Base-by-base conservation (phyloP, 2,888 invertebrate genomes). In the Himalopsyche tibetana region DNA sequence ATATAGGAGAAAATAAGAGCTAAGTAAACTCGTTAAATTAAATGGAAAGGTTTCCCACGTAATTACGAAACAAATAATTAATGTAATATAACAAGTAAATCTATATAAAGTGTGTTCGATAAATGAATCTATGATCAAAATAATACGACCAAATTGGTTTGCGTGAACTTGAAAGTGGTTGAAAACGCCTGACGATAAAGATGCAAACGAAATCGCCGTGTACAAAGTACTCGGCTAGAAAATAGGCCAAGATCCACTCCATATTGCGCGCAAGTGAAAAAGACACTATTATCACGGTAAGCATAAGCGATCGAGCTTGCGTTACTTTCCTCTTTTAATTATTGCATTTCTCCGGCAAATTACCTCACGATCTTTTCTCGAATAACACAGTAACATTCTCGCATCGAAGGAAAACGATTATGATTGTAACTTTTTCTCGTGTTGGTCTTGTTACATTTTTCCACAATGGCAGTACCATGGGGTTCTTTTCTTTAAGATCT, bases 271-370 rank as follows among this genome's bases (percentile, higher is more conserved):
- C 74, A 74, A 74, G 74, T 74, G 74, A 74, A 74, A 74, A 74
- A 74, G 36, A 36, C 74, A 74, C 12, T 74, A 63, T 63, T 63
- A 74, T 74, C 74, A 36, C 74, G 74, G 74, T 38, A 36, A 74
- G 36, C 74, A 74, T 74, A 74, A 74, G 74, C 74, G 74, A 74
- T 38, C 15, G 74, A 36, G 74, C 28, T 36, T 74, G 74, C 74
- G 74, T 74, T 74, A 74, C 74, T 74, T 74, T 74, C 74, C 74
- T 74, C 74, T 74, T 36, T 74, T 74, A 74, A 74, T 74, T 74
- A 74, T 74, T 74, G 82, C 82, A 83, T 83, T 83, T 83, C 82
- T 83, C 82, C 82, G 15, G 82, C 81, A 55, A 81, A 63, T 83
- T 83, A 83, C 82, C 69, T 36, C 82, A 83, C 63, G 55, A 51